phyloP scores from a whole-genome alignment of 1,140 invertebrate species.

The Drosophila mojavensis region DNA sequence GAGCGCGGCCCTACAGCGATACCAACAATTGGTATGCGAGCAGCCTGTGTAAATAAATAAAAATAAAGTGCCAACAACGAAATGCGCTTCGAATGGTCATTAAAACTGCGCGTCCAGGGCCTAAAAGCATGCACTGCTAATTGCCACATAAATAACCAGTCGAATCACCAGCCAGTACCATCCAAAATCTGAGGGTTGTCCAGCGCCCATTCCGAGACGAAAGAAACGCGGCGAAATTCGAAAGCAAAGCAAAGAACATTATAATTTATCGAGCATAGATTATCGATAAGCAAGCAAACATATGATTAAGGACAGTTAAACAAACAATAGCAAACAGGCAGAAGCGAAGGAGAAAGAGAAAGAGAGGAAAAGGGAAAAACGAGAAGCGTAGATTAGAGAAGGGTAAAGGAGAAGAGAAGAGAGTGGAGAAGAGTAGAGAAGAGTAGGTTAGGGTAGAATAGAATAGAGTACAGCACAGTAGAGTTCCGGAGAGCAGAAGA shows the following conservation, averaged over 20 bases:
- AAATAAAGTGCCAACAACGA: slow-evolving; percentile 77
- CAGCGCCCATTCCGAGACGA: too few species aligned
- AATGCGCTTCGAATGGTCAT: slow-evolving; percentile 80
- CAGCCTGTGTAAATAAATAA: slow-evolving; percentile 64
- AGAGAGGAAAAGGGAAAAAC: too few species aligned
- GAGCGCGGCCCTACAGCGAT: slow-evolving; percentile 30
- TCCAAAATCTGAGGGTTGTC: slow-evolving; percentile 11
- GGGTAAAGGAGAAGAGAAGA: too few species aligned
- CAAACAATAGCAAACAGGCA: background rate
- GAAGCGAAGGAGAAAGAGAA: background rate
- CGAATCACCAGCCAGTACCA: slow-evolving; percentile 20
- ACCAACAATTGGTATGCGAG: slow-evolving; percentile 41
- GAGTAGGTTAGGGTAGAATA: too few species aligned
- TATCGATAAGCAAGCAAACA: slow-evolving; percentile 44
- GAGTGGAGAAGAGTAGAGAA: too few species aligned
- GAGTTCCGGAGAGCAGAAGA: too few species aligned
- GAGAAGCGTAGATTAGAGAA: too few species aligned
- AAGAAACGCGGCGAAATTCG: background rate
- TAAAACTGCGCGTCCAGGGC: slow-evolving; percentile 58
- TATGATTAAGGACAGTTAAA: slow-evolving; percentile 4
- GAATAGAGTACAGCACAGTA: too few species aligned
- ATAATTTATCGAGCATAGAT: slow-evolving; percentile 58
- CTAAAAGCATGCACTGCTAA: slow-evolving; percentile 73
- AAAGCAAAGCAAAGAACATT: slow-evolving; percentile 18
- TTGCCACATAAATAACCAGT: slow-evolving; percentile 77